Conservation (phyloP, 2,888 invertebrate species). For the Uloborus plumipes region DNA sequence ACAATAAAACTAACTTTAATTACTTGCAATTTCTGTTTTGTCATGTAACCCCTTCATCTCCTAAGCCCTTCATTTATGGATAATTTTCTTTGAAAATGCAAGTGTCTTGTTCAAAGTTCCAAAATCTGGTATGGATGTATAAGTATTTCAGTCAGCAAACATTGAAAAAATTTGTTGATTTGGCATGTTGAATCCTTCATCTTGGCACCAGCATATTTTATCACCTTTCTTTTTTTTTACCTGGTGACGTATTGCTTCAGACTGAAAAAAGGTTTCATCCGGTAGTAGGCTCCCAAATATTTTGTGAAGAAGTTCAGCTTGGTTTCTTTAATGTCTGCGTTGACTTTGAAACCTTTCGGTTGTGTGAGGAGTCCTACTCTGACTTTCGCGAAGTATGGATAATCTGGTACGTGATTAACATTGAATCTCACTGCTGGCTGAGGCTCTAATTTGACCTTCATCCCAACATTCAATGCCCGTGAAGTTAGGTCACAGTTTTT, state of each 20-base stretch:
- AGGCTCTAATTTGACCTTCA: constrained; percentile 41
- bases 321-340: constrained; percentile 37
- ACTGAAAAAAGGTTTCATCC: constrained; percentile 52
- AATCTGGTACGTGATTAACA: constrained; percentile 32
- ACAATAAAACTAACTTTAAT: no score
- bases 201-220: no score
- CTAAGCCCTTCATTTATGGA: no score
- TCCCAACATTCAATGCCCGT: constrained; percentile 43
- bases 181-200: no score
- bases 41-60: no score
- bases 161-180: no score
- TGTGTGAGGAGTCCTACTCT: constrained; percentile 35
- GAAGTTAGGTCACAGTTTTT: constrained; percentile 57
- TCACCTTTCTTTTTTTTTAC: constrained; percentile 3
- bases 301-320: constrained; percentile 53
- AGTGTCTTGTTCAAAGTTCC: no score
- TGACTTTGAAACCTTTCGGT: constrained; percentile 50
- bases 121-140: no score
- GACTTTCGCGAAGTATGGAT: constrained; percentile 46
- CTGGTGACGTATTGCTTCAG: constrained; percentile 51
- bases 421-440: constrained; percentile 41
- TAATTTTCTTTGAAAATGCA: no score
- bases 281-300: constrained; percentile 31
- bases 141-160: no score
- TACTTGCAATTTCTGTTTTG: no score